Evolutionary conservation across 2,797 vertebrate species (phyloP).

Genomic region (Orestias chungarensis): DNA sequence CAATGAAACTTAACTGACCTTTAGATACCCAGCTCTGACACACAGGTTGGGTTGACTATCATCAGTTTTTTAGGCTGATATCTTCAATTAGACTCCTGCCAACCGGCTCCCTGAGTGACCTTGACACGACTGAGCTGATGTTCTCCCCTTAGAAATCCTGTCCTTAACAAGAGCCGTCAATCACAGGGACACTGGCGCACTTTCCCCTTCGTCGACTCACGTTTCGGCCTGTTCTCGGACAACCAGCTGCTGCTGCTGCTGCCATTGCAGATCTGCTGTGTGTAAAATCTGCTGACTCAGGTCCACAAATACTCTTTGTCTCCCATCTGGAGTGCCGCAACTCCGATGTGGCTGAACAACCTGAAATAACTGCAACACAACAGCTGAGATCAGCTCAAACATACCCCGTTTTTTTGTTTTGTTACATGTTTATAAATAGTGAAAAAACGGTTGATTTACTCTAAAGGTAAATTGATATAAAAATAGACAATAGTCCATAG

Average conservation of each 20-base stretch:
- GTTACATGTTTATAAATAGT: slow-evolving; percentile 13
- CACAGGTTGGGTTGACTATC: slow-evolving; percentile 59
- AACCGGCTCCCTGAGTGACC: slow-evolving; percentile 61
- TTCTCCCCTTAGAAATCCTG: slow-evolving; percentile 57
- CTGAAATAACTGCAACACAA: slow-evolving; percentile 45
- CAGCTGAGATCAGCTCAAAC: slow-evolving; percentile 32
- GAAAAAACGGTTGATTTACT: neutral
- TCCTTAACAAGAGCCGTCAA: slow-evolving; percentile 70
- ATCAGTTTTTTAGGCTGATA: slow-evolving; percentile 63
- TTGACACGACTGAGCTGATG: slow-evolving; percentile 67
- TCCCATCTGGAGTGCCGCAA: slow-evolving; percentile 62
- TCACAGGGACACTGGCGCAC: slow-evolving; percentile 49
- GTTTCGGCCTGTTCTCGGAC: slow-evolving; percentile 49
- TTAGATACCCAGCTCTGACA: slow-evolving; percentile 63
- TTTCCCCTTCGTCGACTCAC: slow-evolving; percentile 25
- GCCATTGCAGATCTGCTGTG: slow-evolving; percentile 47
- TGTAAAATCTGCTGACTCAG: slow-evolving; percentile 68
- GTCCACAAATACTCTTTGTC: slow-evolving; percentile 53
- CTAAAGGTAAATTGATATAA: neutral
- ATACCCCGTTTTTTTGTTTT: neutral
- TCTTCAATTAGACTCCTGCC: slow-evolving; percentile 64
- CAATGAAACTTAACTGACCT: slow-evolving; percentile 63
- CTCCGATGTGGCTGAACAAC: slow-evolving; percentile 45
- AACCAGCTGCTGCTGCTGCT: slow-evolving; percentile 45
- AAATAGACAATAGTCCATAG: neutral